Base-by-base conservation (phyloP, 2,888 invertebrate species). In the Clunio marinus region DNA sequence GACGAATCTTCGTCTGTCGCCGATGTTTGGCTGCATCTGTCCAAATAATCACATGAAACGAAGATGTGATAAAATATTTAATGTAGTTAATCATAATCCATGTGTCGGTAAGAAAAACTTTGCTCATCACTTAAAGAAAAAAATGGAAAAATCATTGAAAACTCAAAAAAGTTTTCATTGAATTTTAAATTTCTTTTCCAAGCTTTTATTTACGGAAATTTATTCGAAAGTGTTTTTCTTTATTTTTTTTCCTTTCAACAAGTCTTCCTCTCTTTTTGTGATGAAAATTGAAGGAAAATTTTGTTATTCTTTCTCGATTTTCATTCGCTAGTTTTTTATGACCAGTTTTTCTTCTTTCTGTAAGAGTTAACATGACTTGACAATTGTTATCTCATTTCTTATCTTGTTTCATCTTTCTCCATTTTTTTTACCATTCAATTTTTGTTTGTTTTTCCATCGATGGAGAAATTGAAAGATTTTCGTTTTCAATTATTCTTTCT, bases 1-100 rank as follows among this genome's bases (percentile, higher is more conserved):
- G 93, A 87, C 89, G 71, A 90, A 91, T 74, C 82, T 94, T 69
- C 86, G 93, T 69, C 82, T 89, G 71, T 91, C 93, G 24, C 93
- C 93, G 1, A 88, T 94, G 83, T 94, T 93, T 79, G 94, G 93
- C 63, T 94, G 93, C 81, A 92, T 93, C 77, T 94, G 93, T 77
- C 93, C 93, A 72, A 91, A 90, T 79, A 91, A 90, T 74, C 89
- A 91, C 79, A 88, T 89, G 86, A 89, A 91, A 85, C 86, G 86
- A 75, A 85, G 89, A 73, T 94, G 93, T 80, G 92, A 93, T 80
- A 84, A 89, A 74, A 91, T 93, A 80, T 93, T 92, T 81, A 86
- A 88, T 72, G 86, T 88, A 77, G 91, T 94, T 76, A 93, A 94
- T 84, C 91, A 92, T 82, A 94, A 94, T 83, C 93, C 93, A 69